Base-by-base conservation (phyloP, 2,888 invertebrate species). In the Perithous albicinctus region DNA sequence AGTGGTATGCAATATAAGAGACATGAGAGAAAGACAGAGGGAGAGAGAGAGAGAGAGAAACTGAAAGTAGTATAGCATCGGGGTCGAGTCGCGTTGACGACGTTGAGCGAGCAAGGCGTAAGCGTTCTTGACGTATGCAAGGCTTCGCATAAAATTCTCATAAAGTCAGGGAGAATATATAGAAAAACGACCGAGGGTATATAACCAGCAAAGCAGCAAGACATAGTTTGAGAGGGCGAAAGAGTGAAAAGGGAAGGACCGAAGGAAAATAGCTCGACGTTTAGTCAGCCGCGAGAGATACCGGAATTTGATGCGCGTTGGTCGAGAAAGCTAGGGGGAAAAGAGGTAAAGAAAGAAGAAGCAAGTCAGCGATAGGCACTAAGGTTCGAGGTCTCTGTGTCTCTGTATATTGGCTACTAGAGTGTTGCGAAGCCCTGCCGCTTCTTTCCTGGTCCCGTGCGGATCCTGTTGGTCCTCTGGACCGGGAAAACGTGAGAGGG, bases 91-190 rank as follows among this genome's bases (percentile, higher is more conserved):
- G n/a, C 64, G 63, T 74, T 69, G 73, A 78, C 74, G 78, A 75
- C 59, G 54, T 51, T 51, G 76, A 73, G 61, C 61, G 76, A 76
- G 76, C 63, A 74, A 54, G 76, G 59, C 56, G 63, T 66, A 67
- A 72, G 72, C 72, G 72, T 70, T 78, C 74, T 78, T 56, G 78
- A 75, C 81, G 78, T 82, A 78, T 78, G 74, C 74, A 69, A 59
- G 41, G 59, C 64, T 64, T 78, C 74, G 78, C 70, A 82, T 82
- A 75, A 82, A 82, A 82, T 70, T 64, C 64, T 75, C 81, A 64
- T 82, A 82, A 82, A 82, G 48, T 70, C 54, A 20, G 70, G 59
- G 64, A 59, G 67, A 56, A 69, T 77, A 69, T 69, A 63, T n/a
- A n/a, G n/a, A n/a, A n/a, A 73, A 73, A 74, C 48, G 46, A 23